Evolutionary conservation across 2,113 vertebrate genomes (phyloP), one percentile per base, ranked within the genome.

Genomic region (Isichthys henryi): DNA sequence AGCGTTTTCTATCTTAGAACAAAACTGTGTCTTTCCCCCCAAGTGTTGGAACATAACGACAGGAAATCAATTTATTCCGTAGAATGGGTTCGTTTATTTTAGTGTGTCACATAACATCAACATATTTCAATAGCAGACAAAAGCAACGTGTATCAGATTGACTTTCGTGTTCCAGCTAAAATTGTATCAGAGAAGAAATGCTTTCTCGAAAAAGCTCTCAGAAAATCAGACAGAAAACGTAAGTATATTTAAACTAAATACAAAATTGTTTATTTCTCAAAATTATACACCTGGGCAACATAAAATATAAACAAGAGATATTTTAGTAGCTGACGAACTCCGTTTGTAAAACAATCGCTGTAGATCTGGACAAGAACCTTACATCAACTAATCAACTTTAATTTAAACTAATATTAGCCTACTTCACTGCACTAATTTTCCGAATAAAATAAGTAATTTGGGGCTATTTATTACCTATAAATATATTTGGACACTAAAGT

Each of bases 1-100:
- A 93, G 90, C 92, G 90, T 92, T 92, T 93, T 88, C 62, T 85
- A 19, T 74, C 77, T 88, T 89, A 80, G 39, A 77, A 62, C 74
- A 58, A 88, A 70, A 87, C 88, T 58, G 88, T 88, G 87, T 43
- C 88, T 46, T 70, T 88, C 86, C 89, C 89, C 86, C 89, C 88
- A 56, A 50, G 52, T 46, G 23, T 84, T 88, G 45, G 13, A 90
- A 53, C 46, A 9, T 56, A 9, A 15, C 45, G 11, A 21, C 48
- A 39, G 66, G 48, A 52, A 90, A 17, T 70, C 48, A 43, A 31
- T 88, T 80, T 39, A 80, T 39, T 80, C 35, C 74, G 13, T 43
- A 39, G 74, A 80, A 77, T 77, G 35, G 74, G 35, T 19, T 43
- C 35, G 74, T 80, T 66, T 52, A 53, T 84, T 48, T 62, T 11